These are phyloP conservation scores for Danio kyathit DNA, from an alignment of 2,797 vertebrate genomes.

Conservation along the genomic window DNA sequence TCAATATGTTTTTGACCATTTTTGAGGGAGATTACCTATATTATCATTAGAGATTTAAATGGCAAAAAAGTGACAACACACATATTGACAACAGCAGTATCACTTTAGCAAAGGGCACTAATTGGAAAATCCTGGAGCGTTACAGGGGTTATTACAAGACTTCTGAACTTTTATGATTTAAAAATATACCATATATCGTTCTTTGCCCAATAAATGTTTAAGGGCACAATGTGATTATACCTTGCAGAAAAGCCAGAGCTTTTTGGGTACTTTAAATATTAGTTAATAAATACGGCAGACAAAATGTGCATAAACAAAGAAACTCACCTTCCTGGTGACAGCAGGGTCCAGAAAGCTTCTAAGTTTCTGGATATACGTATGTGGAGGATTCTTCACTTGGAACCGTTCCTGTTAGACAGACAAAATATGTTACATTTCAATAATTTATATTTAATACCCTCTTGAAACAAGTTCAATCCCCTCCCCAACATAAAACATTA, in stretches of 20 bases:
- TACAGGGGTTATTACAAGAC: too few species aligned
- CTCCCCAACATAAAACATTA: constrained; percentile 34
- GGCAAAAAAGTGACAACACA: too few species aligned
- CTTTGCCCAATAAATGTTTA: too few species aligned
- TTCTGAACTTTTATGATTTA: too few species aligned
- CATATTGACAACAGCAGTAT: too few species aligned
- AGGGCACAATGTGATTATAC: too few species aligned
- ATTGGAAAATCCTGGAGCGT: too few species aligned
- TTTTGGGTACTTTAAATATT: background rate
- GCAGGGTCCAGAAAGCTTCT: constrained; percentile 95
- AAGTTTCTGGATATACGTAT: constrained; percentile 96
- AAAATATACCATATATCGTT: too few species aligned
- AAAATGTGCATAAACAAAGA: background rate
- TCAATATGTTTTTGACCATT: too few species aligned
- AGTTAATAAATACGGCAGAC: background rate
- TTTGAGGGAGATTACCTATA: too few species aligned
- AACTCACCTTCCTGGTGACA: constrained; percentile 94
- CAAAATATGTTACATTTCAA: constrained; percentile 18
- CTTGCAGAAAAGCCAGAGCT: background rate
- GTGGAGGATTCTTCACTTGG: constrained; percentile 98
- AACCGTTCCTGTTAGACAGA: constrained; percentile 87
- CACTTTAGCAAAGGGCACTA: too few species aligned
- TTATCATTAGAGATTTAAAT: too few species aligned
- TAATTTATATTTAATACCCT: constrained; percentile 15
- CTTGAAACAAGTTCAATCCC: constrained; percentile 23